These are phyloP conservation scores for Eudemis profundana DNA, from an alignment of 2,888 invertebrate genomes.

Conservation along the genomic window DNA sequence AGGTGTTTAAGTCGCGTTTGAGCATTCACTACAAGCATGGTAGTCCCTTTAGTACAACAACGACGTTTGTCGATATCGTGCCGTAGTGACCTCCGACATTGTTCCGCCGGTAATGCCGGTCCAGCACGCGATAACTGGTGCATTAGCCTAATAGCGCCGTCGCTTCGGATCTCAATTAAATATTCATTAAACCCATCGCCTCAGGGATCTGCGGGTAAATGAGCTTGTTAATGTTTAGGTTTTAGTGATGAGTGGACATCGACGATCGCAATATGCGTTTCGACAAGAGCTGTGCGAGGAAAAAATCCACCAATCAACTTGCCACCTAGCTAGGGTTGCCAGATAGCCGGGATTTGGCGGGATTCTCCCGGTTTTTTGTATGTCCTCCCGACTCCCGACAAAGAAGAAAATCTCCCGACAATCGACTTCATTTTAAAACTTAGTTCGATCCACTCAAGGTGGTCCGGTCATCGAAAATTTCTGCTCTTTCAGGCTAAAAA, in stretches of 20 bases:
- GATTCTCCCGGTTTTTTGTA: no score
- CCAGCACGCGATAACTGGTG: conserved; percentile 36
- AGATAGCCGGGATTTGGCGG: no score
- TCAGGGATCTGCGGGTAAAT: conserved; percentile 5
- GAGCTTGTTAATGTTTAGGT: conserved; percentile 10
- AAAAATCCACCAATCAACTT: no score
- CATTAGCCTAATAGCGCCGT: conserved; percentile 47
- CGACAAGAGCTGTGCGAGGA: no score
- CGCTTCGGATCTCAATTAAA: conserved; percentile 49
- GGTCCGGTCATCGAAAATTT: no score
- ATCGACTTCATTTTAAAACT: no score
- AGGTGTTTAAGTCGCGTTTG: not conserved
- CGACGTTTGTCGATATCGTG: conserved; percentile 2
- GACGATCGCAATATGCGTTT: no score
- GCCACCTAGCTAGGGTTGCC: no score
- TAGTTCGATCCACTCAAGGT: no score
- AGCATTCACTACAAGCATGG: not conserved
- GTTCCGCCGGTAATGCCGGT: conserved; percentile 4
- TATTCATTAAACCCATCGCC: conserved; percentile 48
- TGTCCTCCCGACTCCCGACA: no score
- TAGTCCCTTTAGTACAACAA: not conserved
- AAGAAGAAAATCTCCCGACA: no score
- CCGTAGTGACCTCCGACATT: conserved; percentile 6
- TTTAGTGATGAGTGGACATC: conserved; percentile 2
- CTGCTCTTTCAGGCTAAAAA: no score